Percentiles rank a stretch among this genome's conserved stretches.
Conservation (phyloP, 2,797 vertebrate species). For the Rhinoraja longicauda region DNA sequence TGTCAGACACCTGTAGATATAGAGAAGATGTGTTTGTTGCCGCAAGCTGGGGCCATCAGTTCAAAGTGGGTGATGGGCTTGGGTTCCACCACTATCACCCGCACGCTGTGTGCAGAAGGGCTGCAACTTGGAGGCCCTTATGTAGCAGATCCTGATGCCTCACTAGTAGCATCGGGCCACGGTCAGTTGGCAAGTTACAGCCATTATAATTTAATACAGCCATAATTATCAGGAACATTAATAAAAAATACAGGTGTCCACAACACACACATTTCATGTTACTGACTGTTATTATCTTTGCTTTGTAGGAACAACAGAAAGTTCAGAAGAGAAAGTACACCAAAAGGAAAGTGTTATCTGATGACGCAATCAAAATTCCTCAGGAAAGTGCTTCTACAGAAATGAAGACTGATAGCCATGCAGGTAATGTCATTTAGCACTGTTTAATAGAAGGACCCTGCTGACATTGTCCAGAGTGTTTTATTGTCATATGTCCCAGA, state of each 20-base stretch:
- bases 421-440: slow-evolving; percentile 76
- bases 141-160: too few relatives aligned
- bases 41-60: too few relatives aligned
- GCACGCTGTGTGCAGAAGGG: too few relatives aligned
- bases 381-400: slow-evolving; percentile 89
- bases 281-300: slow-evolving; percentile 10
- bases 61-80: too few relatives aligned
- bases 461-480: slow-evolving; percentile 52
- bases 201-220: background rate
- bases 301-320: slow-evolving; percentile 85
- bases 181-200: too few relatives aligned
- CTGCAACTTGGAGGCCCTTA: too few relatives aligned
- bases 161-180: too few relatives aligned
- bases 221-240: background rate
- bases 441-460: slow-evolving; percentile 70
- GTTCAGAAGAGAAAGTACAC: slow-evolving; percentile 88
- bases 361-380: slow-evolving; percentile 69
- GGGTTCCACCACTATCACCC: too few relatives aligned
- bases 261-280: background rate
- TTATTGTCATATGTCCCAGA: too few relatives aligned
- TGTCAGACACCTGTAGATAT: too few relatives aligned
- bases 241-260: background rate
- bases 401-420: slow-evolving; percentile 73
- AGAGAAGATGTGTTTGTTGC: too few relatives aligned
- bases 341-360: slow-evolving; percentile 80